phyloP scores from a whole-genome alignment of 2,888 invertebrate species.

The Diogma glabrata region DNA sequence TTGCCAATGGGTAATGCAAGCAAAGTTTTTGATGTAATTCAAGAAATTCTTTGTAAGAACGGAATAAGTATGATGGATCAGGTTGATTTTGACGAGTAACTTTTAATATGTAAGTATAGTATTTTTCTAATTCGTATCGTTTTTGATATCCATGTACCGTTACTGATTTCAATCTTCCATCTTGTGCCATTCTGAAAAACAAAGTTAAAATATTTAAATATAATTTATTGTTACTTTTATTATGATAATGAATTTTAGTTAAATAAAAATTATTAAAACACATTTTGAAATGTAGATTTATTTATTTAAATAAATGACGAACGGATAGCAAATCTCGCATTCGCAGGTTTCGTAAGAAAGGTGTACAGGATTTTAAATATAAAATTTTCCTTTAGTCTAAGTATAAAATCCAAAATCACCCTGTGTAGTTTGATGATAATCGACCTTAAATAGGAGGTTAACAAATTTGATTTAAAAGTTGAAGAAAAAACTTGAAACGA shows the following conservation, averaged over 20 bases:
- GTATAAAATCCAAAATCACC: too few relatives aligned
- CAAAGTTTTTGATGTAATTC: constrained; percentile 93
- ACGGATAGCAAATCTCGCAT: too few relatives aligned
- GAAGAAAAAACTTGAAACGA: too few relatives aligned
- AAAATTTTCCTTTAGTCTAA: too few relatives aligned
- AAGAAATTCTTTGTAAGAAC: constrained; percentile 93
- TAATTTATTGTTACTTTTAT: constrained; percentile 5
- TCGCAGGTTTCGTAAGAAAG: too few relatives aligned
- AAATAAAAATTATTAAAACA: constrained; percentile 11
- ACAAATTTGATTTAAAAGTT: too few relatives aligned
- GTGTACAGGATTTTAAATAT: too few relatives aligned
- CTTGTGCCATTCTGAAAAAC: constrained; percentile 77
- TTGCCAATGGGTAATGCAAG: constrained; percentile 80
- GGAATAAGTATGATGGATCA: constrained; percentile 80
- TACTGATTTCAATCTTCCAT: constrained; percentile 77
- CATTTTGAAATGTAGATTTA: too few relatives aligned
- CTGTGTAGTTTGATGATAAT: too few relatives aligned
- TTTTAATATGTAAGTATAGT: constrained; percentile 84
- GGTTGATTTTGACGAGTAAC: constrained; percentile 74
- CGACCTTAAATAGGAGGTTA: too few relatives aligned
- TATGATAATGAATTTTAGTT: background rate
- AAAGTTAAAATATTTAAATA: too few relatives aligned
- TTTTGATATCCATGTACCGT: constrained; percentile 86
- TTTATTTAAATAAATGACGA: too few relatives aligned
- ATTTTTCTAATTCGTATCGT: constrained; percentile 92